phyloP scores from a whole-genome alignment of 1,140 invertebrate species.

The Drosophila cardini region DNA sequence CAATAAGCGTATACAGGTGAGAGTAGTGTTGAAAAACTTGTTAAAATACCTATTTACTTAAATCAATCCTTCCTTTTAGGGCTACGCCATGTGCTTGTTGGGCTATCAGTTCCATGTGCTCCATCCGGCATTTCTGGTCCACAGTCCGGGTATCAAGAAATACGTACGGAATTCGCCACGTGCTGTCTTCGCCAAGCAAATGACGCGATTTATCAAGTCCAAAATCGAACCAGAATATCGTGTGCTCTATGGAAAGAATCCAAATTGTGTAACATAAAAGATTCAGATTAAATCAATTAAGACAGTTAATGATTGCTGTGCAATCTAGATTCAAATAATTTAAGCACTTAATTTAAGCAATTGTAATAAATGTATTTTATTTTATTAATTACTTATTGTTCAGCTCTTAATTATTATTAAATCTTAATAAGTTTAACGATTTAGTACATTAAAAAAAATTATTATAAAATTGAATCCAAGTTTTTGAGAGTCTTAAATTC shows the following conservation, averaged over 20 bases:
- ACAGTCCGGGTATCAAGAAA: slow-evolving; percentile 82
- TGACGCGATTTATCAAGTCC: slow-evolving; percentile 66
- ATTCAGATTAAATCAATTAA: background rate
- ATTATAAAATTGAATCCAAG: slow-evolving; percentile 2
- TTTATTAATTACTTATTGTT: background rate
- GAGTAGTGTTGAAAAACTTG: too few species aligned
- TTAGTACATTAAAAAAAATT: background rate
- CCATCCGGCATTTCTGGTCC: slow-evolving; percentile 82
- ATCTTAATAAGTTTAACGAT: background rate
- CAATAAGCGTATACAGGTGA: slow-evolving; percentile 96
- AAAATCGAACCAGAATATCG: slow-evolving; percentile 77
- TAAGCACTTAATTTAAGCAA: slow-evolving; percentile 3
- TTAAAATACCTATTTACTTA: background rate
- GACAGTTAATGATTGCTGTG: background rate
- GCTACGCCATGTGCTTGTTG: slow-evolving; percentile 83
- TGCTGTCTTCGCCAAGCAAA: slow-evolving; percentile 51
- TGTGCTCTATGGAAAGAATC: slow-evolving; percentile 66
- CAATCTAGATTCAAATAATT: slow-evolving; percentile 6
- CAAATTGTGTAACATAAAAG: slow-evolving; percentile 55
- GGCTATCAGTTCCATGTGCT: slow-evolving; percentile 83
- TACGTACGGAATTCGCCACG: slow-evolving; percentile 13
- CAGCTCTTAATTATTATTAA: background rate
- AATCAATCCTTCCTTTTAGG: slow-evolving; percentile 50
- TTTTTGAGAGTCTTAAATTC: background rate
- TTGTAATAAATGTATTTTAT: background rate